Percentiles rank a stretch among this genome's conserved stretches.
Conservation (phyloP, 1,140 invertebrate genomes). For the Scaptodrosophila lebanonensis region DNA sequence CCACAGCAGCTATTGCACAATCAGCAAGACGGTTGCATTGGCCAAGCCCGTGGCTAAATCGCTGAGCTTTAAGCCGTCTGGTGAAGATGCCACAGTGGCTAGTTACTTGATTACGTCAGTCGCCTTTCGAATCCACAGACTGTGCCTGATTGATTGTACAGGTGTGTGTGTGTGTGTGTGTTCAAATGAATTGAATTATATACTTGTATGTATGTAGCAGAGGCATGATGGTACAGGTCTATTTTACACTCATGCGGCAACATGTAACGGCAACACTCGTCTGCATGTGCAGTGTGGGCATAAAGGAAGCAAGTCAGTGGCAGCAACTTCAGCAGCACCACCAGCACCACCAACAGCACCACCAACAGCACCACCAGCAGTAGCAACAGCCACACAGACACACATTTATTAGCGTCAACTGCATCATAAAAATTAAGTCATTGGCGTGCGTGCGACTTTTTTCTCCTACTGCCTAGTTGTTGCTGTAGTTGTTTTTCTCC, state of each 20-base stretch:
- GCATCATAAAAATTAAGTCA: constrained; percentile 43
- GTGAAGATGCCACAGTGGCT: constrained; percentile 50
- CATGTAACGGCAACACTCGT: too few relatives aligned
- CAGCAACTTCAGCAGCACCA: neutral
- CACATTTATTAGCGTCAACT: neutral
- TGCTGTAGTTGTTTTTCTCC: too few relatives aligned
- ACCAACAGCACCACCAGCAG: neutral
- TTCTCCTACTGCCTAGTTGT: too few relatives aligned
- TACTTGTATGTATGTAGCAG: too few relatives aligned
- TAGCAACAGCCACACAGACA: constrained; percentile 1
- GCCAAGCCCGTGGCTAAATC: constrained; percentile 37
- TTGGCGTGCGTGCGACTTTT: constrained; percentile 60
- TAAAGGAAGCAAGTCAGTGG: neutral
- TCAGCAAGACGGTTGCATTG: neutral
- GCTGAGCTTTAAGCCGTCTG: constrained; percentile 9
- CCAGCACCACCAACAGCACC: neutral
- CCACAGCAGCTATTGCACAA: constrained; percentile 53
- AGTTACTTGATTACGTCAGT: constrained; percentile 44
- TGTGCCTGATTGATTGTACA: constrained; percentile 2
- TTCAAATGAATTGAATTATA: too few relatives aligned
- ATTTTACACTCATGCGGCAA: too few relatives aligned
- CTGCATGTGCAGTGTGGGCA: too few relatives aligned
- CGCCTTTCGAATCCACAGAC: constrained; percentile 29
- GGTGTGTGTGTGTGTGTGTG: too few relatives aligned
- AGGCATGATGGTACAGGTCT: too few relatives aligned